Base-by-base conservation (phyloP, 2,888 invertebrate species). In the Epistrophella euchroma region DNA sequence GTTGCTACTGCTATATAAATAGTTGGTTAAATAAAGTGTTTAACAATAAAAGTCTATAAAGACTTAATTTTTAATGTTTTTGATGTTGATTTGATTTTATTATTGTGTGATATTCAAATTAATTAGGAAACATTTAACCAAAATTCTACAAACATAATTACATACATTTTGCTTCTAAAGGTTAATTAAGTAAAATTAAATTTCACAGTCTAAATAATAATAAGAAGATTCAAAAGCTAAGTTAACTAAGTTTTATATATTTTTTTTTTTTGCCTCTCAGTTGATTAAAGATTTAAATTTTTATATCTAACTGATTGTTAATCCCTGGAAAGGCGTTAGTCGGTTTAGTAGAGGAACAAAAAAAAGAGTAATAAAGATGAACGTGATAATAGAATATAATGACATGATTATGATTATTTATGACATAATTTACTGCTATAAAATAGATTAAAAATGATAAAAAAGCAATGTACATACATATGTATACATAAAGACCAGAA, bases 341-440 rank as follows among this genome's bases (percentile, higher is more conserved):
- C 25, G 19, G 35, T n/a, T 22, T 45, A 66, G 56, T 32, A 32
- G 32, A 64, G 71, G 19, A 70, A 32, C 60, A 68, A 52, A 28
- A 50, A 52, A 17, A 62, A 2, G 13, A 2, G 13, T 13, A 5
- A 78, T 83, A 73, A 78, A 83, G 74, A 79, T 74, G 55, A 70
- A 74, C n/a, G 74, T 56, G 79, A 80, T 80, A 78, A 68, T 62
- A 22, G n/a, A 55, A 55, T 55, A 35, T 56, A 71, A 19, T 47
- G 72, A 72, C 55, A 77, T 83, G 64, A 32, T 83, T 78, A 73
- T 77, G 77, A 73, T 83, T 73, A 73, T 73, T 83, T 73, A 73
- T 83, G 68, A 55, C 73, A 73, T 40, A 22, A 62, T 80, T 79
- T 74, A 74, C 60, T 68, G 45, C 78, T 71, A 74, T 28, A 74